phyloP scores from a whole-genome alignment of 2,888 invertebrate genomes.

The Fragum whitleyi region DNA sequence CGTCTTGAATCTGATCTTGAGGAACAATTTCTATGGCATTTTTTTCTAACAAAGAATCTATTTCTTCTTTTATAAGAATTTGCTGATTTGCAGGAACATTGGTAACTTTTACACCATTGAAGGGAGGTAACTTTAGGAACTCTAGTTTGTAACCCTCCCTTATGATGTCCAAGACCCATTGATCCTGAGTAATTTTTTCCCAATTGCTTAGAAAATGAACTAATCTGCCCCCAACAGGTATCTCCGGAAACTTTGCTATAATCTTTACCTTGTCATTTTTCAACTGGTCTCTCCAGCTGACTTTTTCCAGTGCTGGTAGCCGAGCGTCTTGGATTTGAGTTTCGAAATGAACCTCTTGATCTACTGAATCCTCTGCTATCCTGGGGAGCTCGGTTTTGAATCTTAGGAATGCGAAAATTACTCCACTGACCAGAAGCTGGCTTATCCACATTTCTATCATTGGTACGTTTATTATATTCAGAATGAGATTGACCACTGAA shows the following conservation, averaged over 20 bases:
- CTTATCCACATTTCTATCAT: background rate
- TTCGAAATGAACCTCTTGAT: background rate
- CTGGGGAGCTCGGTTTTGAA: background rate
- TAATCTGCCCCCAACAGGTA: constrained; percentile 40
- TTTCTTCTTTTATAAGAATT: constrained; percentile 30
- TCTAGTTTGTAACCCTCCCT: constrained; percentile 37
- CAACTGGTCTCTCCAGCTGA: constrained; percentile 14
- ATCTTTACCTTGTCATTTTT: constrained; percentile 29
- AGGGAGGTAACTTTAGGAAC: constrained; percentile 21
- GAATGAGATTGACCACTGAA: background rate
- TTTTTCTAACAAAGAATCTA: constrained; percentile 32
- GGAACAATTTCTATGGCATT: constrained; percentile 41
- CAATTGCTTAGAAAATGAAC: constrained; percentile 24
- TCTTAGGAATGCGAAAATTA: constrained; percentile 31
- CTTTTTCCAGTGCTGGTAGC: background rate
- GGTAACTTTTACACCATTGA: constrained; percentile 26
- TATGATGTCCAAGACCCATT: constrained; percentile 25
- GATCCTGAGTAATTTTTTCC: constrained; percentile 19
- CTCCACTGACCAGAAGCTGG: background rate
- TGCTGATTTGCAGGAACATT: constrained; percentile 19
- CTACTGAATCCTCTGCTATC: background rate
- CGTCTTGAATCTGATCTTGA: background rate
- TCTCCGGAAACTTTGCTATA: constrained; percentile 31
- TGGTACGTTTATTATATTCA: background rate
- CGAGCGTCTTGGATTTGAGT: background rate